phyloP scores from a whole-genome alignment of 1,140 invertebrate species.

The Brachionus calyciflorus region DNA sequence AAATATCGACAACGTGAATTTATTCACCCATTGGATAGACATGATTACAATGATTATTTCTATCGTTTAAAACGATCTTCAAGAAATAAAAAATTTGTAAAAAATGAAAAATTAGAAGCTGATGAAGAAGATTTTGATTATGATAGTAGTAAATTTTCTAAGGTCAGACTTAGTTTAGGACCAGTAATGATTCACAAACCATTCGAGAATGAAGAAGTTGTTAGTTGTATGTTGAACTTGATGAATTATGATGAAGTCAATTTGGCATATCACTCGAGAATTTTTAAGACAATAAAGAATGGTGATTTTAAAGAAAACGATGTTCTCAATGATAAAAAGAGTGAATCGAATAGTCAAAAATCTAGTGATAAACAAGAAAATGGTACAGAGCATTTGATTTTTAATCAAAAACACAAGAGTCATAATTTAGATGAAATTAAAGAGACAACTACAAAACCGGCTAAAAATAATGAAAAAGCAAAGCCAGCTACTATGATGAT shows the following conservation, averaged over 20 bases:
- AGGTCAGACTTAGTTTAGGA: constrained; percentile 20
- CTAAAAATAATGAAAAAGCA: not conserved
- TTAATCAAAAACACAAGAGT: no score
- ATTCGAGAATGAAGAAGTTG: constrained; percentile 33
- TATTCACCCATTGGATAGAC: not conserved
- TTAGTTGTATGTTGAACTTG: constrained; percentile 33
- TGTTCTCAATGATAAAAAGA: not conserved
- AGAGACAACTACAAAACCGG: not conserved
- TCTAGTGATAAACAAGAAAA: no score
- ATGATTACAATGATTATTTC: not conserved
- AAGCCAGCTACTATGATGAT: not conserved
- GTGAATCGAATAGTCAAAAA: not conserved
- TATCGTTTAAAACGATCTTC: not conserved
- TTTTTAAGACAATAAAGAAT: constrained; percentile 6
- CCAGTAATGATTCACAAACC: constrained; percentile 1
- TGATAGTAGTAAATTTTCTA: constrained; percentile 24
- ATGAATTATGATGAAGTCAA: constrained; percentile 30
- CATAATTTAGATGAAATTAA: not conserved
- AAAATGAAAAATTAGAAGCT: not conserved
- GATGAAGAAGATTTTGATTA: constrained; percentile 35
- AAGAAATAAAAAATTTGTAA: not conserved
- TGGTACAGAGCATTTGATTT: no score
- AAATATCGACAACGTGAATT: not conserved
- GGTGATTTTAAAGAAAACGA: not conserved
- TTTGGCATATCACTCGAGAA: constrained; percentile 6